Conservation (phyloP, 1,140 invertebrate genomes). For the Pseudomyrmex flavicornis region DNA sequence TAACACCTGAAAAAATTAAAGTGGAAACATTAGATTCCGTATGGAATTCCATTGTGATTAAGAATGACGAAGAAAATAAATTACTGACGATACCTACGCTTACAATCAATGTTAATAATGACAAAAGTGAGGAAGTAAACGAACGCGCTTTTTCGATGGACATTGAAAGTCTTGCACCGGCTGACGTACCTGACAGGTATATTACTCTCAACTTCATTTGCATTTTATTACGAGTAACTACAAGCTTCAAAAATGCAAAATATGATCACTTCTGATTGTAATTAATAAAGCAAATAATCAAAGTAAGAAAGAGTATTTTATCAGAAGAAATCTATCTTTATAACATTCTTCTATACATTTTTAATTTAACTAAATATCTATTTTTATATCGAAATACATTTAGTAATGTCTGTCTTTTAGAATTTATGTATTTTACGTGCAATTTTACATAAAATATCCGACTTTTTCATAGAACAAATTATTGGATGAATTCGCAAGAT, state of each 20-base stretch:
- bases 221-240: background rate
- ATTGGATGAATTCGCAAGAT: slow-evolving; percentile 59
- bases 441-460: too few species aligned
- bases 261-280: background rate
- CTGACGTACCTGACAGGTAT: slow-evolving; percentile 35
- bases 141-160: slow-evolving; percentile 2
- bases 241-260: background rate
- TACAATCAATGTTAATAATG: background rate
- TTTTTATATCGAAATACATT: too few species aligned
- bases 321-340: background rate
- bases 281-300: background rate
- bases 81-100: slow-evolving; percentile 9
- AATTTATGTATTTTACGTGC: background rate
- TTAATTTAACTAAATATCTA: background rate
- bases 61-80: background rate
- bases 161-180: background rate
- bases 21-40: background rate
- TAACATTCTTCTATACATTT: background rate
- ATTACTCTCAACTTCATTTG: background rate
- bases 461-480: slow-evolving; percentile 42
- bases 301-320: background rate
- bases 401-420: background rate
- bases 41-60: background rate
- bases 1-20: background rate
- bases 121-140: background rate